Conservation (phyloP, 2,113 vertebrate species). For the Mobula birostris region DNA sequence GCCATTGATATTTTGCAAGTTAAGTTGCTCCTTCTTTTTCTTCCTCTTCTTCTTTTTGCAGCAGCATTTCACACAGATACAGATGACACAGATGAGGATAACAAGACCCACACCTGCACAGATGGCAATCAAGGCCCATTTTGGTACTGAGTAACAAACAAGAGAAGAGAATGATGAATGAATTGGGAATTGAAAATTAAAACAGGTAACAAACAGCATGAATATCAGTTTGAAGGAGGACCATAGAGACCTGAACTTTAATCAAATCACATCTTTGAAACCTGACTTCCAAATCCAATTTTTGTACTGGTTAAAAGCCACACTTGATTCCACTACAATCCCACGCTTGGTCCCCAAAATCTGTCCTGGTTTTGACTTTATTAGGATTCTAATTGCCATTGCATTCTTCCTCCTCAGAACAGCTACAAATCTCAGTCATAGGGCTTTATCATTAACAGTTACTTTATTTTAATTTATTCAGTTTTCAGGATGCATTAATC, state of each 20-base stretch:
- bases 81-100: slow-evolving; percentile 61
- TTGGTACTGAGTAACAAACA: slow-evolving; percentile 60
- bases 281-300: neutral
- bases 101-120: slow-evolving; percentile 48
- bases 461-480: no score
- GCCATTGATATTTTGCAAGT: slow-evolving; percentile 44
- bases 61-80: slow-evolving; percentile 63
- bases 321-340: no score
- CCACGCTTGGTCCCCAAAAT: neutral
- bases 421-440: neutral
- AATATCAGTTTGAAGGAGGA: neutral
- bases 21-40: slow-evolving; percentile 56
- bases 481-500: no score
- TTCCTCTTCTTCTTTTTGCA: slow-evolving; percentile 56
- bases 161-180: neutral
- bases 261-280: neutral
- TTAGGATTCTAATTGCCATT: neutral
- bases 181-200: neutral
- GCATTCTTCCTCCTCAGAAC: neutral
- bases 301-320: neutral
- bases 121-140: slow-evolving; percentile 59
- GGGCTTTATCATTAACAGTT: neutral
- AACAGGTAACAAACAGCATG: neutral
- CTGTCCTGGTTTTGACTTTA: neutral
- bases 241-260: neutral